These are phyloP conservation scores for Drosophila pegasa DNA, from an alignment of 2,888 invertebrate genomes.

Conservation along the genomic window DNA sequence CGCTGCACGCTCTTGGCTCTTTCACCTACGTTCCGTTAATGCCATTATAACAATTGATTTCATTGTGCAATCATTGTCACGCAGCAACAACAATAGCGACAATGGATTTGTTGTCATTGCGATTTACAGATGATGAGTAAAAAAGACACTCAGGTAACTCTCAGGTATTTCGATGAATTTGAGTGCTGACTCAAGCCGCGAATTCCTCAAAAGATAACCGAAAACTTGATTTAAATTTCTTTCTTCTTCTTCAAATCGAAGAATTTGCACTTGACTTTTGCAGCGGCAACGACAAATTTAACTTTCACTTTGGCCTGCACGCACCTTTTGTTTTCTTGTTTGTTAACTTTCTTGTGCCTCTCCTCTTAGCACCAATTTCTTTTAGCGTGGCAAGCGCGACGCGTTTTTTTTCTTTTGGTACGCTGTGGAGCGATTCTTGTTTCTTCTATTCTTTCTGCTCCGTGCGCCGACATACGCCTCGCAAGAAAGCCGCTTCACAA, in stretches of 20 bases:
- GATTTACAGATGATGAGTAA: conserved; percentile 57
- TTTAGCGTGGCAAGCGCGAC: conserved; percentile 62
- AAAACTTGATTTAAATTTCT: conserved; percentile 35
- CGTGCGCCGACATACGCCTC: conserved; percentile 40
- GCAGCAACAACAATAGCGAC: conserved; percentile 49
- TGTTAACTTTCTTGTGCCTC: conserved; percentile 16
- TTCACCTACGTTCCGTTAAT: conserved; percentile 68
- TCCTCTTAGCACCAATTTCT: conserved; percentile 66
- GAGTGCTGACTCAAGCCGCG: conserved; percentile 54
- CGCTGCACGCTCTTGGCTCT: conserved; percentile 39
- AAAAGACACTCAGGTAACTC: conserved; percentile 54
- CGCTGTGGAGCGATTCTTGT: conserved; percentile 19
- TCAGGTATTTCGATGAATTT: conserved; percentile 27
- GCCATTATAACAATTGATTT: conserved; percentile 79
- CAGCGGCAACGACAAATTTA: conserved; percentile 16
- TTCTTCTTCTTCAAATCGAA: not conserved
- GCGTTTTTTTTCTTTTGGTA: conserved; percentile 32
- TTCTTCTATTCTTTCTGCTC: conserved; percentile 12
- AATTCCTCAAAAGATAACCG: conserved; percentile 29
- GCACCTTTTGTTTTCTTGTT: conserved; percentile 50
- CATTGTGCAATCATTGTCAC: conserved; percentile 77
- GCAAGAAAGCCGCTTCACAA: conserved; percentile 76
- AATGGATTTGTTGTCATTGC: conserved; percentile 58
- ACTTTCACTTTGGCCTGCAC: conserved; percentile 63
- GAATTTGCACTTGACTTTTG: conserved; percentile 38